Conservation (phyloP, 2,888 invertebrate species). For the Lissocephala sabroskyi region DNA sequence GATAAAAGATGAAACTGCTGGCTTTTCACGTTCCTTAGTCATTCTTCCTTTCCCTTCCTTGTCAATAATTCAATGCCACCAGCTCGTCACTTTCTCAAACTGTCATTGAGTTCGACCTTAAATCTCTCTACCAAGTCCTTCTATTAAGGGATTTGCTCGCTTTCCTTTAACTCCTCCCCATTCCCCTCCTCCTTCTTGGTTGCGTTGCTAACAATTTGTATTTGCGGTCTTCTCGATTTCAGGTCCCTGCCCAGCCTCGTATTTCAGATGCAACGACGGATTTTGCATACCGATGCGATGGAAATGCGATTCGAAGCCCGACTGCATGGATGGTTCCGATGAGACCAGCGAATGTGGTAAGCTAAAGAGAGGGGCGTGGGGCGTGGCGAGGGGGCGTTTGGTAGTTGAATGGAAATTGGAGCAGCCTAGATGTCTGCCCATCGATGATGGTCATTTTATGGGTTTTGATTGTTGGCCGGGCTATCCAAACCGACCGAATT, state of each 20-base stretch:
- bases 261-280: conserved; percentile 72
- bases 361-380: conserved; percentile 37
- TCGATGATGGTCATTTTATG: conserved; percentile 56
- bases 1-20: no score
- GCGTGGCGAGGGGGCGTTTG: no score
- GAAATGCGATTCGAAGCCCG: conserved; percentile 76
- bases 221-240: conserved; percentile 26
- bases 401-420: no score
- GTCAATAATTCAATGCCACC: no score
- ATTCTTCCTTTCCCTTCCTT: no score
- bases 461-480: conserved; percentile 49
- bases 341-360: conserved; percentile 76
- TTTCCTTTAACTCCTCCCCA: background rate
- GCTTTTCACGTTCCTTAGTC: no score
- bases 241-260: conserved; percentile 65
- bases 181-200: background rate
- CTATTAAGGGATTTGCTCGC: no score
- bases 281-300: conserved; percentile 76
- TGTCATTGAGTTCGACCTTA: no score
- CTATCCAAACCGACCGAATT: no score
- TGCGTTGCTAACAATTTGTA: background rate
- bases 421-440: no score
- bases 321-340: conserved; percentile 77
- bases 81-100: no score
- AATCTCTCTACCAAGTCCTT: no score